Conservation (phyloP, 2,797 vertebrate species). For the Columba guinea region DNA sequence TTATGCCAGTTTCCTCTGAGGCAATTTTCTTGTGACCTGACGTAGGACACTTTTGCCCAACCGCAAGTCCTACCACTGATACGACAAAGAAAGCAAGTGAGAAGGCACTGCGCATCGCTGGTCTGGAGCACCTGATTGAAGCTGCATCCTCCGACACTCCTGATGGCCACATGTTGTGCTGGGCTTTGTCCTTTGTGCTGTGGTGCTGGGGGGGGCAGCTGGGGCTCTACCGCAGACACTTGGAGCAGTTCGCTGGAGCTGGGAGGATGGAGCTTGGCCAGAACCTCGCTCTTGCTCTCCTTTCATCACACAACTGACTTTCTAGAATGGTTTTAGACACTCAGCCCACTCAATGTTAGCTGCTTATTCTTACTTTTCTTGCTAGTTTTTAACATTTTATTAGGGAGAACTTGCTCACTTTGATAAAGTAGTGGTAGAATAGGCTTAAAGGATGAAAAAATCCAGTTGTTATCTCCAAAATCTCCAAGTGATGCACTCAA, state of each 20-base stretch:
- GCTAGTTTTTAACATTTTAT: background rate
- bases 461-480: background rate
- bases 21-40: background rate
- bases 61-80: background rate
- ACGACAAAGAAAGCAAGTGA: background rate
- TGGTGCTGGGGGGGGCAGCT: background rate
- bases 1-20: background rate
- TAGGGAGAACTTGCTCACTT: background rate
- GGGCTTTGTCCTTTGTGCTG: background rate
- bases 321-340: background rate
- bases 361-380: background rate
- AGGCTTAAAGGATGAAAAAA: background rate
- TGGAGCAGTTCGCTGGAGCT: background rate
- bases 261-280: background rate
- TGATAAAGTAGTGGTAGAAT: background rate
- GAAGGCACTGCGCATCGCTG: background rate
- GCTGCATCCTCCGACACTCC: rapidly evolving
- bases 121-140: background rate
- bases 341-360: background rate
- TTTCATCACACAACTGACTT: background rate
- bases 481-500: background rate
- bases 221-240: background rate
- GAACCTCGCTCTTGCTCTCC: background rate
- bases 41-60: background rate
- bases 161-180: background rate